Evolutionary conservation across 2,888 invertebrate species (phyloP), one percentile per base, ranked within the genome.

Genomic region (Papilio elwesi): DNA sequence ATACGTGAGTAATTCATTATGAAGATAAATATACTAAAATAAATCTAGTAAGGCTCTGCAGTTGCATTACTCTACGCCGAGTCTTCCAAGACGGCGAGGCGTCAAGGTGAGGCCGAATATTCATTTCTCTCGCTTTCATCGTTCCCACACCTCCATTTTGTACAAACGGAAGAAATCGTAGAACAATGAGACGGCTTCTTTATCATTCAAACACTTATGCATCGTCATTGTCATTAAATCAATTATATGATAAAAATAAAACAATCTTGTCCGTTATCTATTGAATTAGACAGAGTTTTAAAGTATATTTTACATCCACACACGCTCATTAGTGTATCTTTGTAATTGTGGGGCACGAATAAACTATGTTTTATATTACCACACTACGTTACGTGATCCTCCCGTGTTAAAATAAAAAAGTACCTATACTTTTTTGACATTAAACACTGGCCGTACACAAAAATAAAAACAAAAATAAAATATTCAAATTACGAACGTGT

Each of bases 101-200:
- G 79, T 79, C 80, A 80, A 78, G 81, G 81, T 82, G 83, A 81
- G 83, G 82, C 84, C 86, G 82, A 87, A 89, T 88, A 89, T 89
- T 89, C 88, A 88, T 90, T 90, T 89, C 84, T 85, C 85, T 81
- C 85, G 82, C 83, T 77, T 68, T 76, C 83, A 82, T 75, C 83
- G 83, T 64, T 73, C 75, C 26, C 63, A 53, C 64, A 70, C 53
- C 70, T 70, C n/a, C 52, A 12, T 43, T 53, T 53, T 47, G 16
- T 52, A 51, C 11, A 43, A 70, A 16, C 47, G 12, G 16, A 59
- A 59, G 59, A 38, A 38, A 8, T 38, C 9, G 13, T 12, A 57
- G 38, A 59, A 59, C 59, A 59, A 59, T 38, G 59, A 59, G 4
- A 57, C 26, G 5, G 13, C 36, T 13, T 38, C 36, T 57, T 57